phyloP scores from a whole-genome alignment of 1,140 invertebrate species.

The Branchinecta lindahli region DNA sequence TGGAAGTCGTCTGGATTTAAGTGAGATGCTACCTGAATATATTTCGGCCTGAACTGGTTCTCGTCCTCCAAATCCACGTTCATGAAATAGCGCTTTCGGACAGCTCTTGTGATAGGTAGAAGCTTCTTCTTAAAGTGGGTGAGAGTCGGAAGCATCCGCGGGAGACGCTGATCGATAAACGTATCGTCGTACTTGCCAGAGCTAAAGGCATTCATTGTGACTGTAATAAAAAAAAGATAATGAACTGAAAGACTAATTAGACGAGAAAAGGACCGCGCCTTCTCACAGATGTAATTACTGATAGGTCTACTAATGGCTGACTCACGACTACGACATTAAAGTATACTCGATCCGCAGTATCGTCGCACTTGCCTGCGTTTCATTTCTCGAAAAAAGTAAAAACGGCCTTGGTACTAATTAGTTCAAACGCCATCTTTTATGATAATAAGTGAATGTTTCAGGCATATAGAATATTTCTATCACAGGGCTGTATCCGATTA shows the following conservation, averaged over 20 bases:
- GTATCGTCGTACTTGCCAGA: constrained; percentile 28
- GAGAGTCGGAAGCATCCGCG: constrained; percentile 26
- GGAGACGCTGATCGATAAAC: constrained; percentile 27
- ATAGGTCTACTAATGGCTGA: no score
- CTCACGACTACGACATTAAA: no score
- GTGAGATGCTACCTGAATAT: constrained; percentile 24
- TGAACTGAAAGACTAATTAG: constrained; percentile 4
- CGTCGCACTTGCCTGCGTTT: background rate
- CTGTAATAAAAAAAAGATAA: constrained; percentile 18
- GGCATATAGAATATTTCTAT: no score
- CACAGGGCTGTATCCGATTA: no score
- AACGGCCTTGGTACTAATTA: no score
- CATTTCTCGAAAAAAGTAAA: no score
- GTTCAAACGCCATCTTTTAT: no score
- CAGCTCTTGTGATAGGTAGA: constrained; percentile 25
- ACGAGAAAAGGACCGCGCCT: background rate
- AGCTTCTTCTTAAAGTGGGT: constrained; percentile 26
- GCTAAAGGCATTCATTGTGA: constrained; percentile 27
- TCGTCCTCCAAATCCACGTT: constrained; percentile 28
- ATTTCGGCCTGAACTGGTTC: constrained; percentile 27
- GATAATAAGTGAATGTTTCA: no score
- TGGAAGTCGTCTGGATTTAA: no score
- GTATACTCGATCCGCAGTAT: background rate
- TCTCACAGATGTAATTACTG: background rate
- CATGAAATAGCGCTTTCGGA: constrained; percentile 27